Evolutionary conservation across 2,113 vertebrate species (phyloP), one percentile per base, ranked within the genome.

Genomic region (Rissa tridactyla): DNA sequence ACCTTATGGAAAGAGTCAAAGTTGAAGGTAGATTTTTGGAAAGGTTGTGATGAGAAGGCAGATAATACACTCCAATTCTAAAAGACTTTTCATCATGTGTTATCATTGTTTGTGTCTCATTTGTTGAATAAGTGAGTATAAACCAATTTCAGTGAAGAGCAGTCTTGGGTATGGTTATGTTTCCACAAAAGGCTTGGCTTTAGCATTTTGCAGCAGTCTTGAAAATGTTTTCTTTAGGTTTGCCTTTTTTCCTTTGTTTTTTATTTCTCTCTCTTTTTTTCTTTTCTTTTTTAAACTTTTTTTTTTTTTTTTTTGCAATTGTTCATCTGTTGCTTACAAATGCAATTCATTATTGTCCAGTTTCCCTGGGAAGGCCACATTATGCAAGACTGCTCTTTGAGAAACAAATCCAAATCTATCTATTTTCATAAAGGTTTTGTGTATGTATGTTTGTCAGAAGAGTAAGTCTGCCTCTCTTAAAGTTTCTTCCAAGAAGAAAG

Each of bases 271-370:
- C 1, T 38, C 2, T 29, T 26, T 11, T 27, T 6, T 26, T 11
- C 34, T 16, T 30, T 10, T 4, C 13, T 7, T 34, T n/a, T 14
- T 4, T 9, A 38, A 38, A 38, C 36, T 15, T 34, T 6, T 23
- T 5, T 17, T 3, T 26, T 14, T 17, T n/a, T 25, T 23, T n/a
- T 20, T 60, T 58, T 1, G 5, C 4, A 4, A 23, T 7, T 66
- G 14, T 70, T 69, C 19, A 55, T 12, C 12, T 76, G 13, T 46
- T 65, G 27, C 22, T 75, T 79, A 36, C 5, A 65, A 60, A 76
- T 12, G 0, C 4, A 93, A 75, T 62, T 71, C 11, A 47, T 47
- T 72, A 25, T 5, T 34, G 8, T 69, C 73, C 30, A 58, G 9
- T 55, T 85, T 21, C 15, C 30, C 34, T 52, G 14, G 13, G 23